phyloP scores from a whole-genome alignment of 2,888 invertebrate genomes.

The Melanotus villosus region DNA sequence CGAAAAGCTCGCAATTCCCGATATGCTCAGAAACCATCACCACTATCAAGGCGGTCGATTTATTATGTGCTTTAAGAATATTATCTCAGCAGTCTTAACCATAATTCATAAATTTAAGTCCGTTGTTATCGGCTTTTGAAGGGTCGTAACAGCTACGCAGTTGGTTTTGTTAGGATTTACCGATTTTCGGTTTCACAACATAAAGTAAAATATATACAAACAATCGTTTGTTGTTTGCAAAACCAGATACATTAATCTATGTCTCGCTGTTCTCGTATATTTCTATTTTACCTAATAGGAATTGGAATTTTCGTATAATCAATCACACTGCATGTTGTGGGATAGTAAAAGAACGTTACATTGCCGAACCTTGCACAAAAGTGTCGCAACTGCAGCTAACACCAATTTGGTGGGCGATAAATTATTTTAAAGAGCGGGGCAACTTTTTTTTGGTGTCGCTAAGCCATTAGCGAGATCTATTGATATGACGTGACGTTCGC shows the following conservation, averaged over 20 bases:
- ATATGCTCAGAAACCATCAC: constrained; percentile 25
- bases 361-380: not conserved
- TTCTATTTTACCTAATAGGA: constrained; percentile 7
- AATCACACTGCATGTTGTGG: constrained; percentile 2
- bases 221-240: no score
- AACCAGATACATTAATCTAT: no score
- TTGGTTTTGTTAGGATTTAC: no score
- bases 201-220: no score
- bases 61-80: constrained; percentile 27
- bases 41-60: constrained; percentile 18
- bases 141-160: no score
- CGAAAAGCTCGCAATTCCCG: constrained; percentile 6
- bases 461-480: constrained; percentile 24
- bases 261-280: not conserved
- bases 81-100: constrained; percentile 1
- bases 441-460: constrained; percentile 5
- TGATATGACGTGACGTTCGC: constrained; percentile 12
- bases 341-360: no score
- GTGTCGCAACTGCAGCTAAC: constrained; percentile 12
- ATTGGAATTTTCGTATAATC: not conserved
- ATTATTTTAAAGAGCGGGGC: constrained; percentile 18
- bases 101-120: constrained; percentile 11
- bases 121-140: not conserved
- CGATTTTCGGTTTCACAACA: no score
- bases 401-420: constrained; percentile 6